phyloP scores from a whole-genome alignment of 1,140 invertebrate species.

The Drosophila willistoni region DNA sequence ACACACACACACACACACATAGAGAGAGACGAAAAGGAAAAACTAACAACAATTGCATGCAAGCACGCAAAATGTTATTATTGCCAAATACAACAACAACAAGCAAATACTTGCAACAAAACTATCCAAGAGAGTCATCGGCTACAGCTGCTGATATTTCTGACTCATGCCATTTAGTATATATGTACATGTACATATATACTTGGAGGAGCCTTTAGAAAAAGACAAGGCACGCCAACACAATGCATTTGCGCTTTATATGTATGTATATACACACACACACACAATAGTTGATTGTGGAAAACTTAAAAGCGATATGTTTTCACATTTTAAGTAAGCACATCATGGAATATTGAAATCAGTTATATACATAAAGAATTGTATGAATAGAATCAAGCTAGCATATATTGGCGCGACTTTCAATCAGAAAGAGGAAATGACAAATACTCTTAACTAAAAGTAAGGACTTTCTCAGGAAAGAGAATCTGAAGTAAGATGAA shows the following conservation, averaged over 20 bases:
- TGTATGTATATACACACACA: neutral
- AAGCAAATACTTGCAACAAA: slow-evolving; percentile 34
- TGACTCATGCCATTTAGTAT: slow-evolving; percentile 50
- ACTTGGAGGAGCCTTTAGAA: slow-evolving; percentile 24
- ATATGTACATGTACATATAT: slow-evolving; percentile 6
- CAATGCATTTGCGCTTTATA: neutral
- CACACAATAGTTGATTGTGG: neutral
- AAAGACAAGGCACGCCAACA: neutral
- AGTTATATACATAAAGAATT: neutral
- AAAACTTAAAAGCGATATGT: slow-evolving; percentile 3
- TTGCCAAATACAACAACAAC: slow-evolving; percentile 37
- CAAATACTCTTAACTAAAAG: neutral
- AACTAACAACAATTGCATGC: slow-evolving; percentile 71
- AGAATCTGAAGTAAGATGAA: no score
- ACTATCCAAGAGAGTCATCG: slow-evolving; percentile 19
- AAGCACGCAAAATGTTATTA: slow-evolving; percentile 73
- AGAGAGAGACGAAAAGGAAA: slow-evolving; percentile 30
- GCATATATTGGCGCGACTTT: no score
- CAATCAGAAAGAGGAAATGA: neutral
- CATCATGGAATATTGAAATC: neutral
- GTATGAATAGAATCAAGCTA: neutral
- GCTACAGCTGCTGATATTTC: slow-evolving; percentile 1
- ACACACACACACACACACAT: neutral
- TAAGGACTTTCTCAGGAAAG: neutral
- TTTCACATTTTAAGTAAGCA: slow-evolving; percentile 1